Percentiles rank a stretch among this genome's conserved stretches.
phyloP scores from a whole-genome alignment of 1,140 invertebrate genomes.

The Ostrea edulis region DNA sequence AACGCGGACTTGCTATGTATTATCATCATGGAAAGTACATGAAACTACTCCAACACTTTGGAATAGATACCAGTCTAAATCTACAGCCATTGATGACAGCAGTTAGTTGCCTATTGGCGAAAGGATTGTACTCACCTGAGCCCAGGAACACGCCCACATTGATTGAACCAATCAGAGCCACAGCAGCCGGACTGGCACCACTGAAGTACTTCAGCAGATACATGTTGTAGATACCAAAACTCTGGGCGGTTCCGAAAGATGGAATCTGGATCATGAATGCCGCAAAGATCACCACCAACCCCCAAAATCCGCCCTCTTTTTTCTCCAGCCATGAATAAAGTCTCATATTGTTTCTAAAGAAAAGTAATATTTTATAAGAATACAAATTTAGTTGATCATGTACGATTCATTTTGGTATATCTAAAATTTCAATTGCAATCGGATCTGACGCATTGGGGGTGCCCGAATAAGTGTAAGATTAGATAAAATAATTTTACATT shows the following conservation, averaged over 20 bases:
- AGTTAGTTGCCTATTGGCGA: not conserved
- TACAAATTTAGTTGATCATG: not conserved
- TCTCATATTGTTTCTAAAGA: conserved; percentile 18
- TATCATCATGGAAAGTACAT: no score
- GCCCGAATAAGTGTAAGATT: no score
- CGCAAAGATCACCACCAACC: conserved; percentile 41
- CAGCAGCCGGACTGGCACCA: conserved; percentile 54
- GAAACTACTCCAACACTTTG: no score
- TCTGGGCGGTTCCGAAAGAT: conserved; percentile 54
- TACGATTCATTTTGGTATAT: no score
- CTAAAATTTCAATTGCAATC: no score
- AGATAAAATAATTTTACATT: no score
- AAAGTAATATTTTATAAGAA: not conserved
- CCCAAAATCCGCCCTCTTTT: conserved; percentile 62
- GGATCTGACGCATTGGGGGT: no score
- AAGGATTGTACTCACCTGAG: conserved; percentile 54
- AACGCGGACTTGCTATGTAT: no score
- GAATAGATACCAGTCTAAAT: no score
- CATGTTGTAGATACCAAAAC: conserved; percentile 67
- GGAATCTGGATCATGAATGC: conserved; percentile 51
- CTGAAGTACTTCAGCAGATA: conserved; percentile 61
- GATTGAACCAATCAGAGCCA: conserved; percentile 62
- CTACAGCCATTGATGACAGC: no score
- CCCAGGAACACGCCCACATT: conserved; percentile 63
- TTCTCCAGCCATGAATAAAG: conserved; percentile 44